Evolutionary conservation across 2,888 invertebrate species (phyloP).

Genomic region (Mamestra brassicae): DNA sequence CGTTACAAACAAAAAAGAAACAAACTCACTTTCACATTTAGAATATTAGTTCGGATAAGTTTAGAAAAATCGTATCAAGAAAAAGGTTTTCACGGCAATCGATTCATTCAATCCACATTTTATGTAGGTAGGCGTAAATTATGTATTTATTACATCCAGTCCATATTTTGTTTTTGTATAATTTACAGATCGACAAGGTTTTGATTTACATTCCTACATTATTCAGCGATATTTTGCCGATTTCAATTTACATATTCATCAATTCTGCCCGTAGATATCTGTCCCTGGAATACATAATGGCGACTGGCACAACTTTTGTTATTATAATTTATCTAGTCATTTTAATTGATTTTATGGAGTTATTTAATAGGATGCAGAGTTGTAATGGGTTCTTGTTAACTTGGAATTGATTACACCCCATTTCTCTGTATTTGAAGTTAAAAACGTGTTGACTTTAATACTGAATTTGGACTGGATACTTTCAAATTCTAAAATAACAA

Average conservation of each 20-base stretch:
- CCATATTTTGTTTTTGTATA: slow-evolving; percentile 58
- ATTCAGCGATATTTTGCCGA: slow-evolving; percentile 52
- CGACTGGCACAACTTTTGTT: slow-evolving; percentile 29
- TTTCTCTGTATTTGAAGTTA: no score
- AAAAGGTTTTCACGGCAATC: slow-evolving; percentile 5
- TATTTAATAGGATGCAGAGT: neutral
- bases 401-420: no score
- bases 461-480: no score
- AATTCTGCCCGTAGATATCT: slow-evolving; percentile 46
- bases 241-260: slow-evolving; percentile 59
- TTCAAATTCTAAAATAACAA: no score
- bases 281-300: slow-evolving; percentile 49
- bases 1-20: no score
- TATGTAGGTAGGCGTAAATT: slow-evolving; percentile 22
- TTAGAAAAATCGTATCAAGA: neutral
- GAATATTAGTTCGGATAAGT: no score
- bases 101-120: neutral
- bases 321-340: slow-evolving; percentile 40
- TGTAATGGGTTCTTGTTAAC: neutral
- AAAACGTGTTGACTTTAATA: no score
- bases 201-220: slow-evolving; percentile 56
- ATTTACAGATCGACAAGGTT: slow-evolving; percentile 46
- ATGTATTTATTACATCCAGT: slow-evolving; percentile 38
- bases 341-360: slow-evolving; percentile 14
- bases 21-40: no score